Percentiles rank a stretch among this genome's conserved stretches.
phyloP scores from a whole-genome alignment of 2,797 vertebrate species.

The Malacoctenus gilli region DNA sequence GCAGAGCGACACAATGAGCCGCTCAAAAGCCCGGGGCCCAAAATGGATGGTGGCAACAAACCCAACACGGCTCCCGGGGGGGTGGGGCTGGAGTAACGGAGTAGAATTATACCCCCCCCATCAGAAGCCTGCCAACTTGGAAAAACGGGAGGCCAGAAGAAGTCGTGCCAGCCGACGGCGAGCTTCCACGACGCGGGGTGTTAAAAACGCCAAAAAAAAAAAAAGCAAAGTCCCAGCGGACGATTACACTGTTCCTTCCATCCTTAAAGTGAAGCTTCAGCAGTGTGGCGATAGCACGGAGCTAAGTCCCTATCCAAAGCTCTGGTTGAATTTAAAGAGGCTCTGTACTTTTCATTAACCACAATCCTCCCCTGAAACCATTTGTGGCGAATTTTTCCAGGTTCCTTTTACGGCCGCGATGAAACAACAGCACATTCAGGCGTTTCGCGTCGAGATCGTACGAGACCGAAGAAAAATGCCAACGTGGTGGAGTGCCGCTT shows the following conservation, averaged over 20 bases:
- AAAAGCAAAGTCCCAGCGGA: constrained; percentile 43
- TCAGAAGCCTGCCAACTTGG: constrained; percentile 40
- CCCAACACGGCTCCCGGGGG: constrained; percentile 18
- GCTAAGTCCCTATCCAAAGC: constrained; percentile 1
- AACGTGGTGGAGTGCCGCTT: constrained; percentile 57
- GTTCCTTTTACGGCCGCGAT: constrained; percentile 47
- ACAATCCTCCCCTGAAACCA: constrained; percentile 33
- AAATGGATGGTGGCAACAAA: constrained; percentile 52
- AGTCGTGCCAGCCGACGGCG: constrained; percentile 18
- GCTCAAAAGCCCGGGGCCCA: constrained; percentile 27
- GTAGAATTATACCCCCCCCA: constrained; percentile 45
- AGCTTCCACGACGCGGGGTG: constrained; percentile 32
- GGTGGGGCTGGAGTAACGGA: constrained; percentile 18
- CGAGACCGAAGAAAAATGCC: constrained; percentile 64
- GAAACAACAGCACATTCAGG: constrained; percentile 52
- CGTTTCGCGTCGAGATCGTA: constrained; percentile 57
- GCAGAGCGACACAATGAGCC: constrained; percentile 47
- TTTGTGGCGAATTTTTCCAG: constrained; percentile 49
- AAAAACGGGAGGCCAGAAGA: constrained; percentile 49
- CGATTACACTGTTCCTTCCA: constrained; percentile 9
- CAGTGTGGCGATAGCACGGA: neutral
- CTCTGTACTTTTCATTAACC: constrained; percentile 48
- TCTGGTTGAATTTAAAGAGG: constrained; percentile 42
- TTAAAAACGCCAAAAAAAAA: constrained; percentile 31
- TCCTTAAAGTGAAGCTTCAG: constrained; percentile 26